Evolutionary conservation across 2,888 invertebrate genomes (phyloP), one percentile per base, ranked within the genome.

Genomic region (Itoplectis maculator): DNA sequence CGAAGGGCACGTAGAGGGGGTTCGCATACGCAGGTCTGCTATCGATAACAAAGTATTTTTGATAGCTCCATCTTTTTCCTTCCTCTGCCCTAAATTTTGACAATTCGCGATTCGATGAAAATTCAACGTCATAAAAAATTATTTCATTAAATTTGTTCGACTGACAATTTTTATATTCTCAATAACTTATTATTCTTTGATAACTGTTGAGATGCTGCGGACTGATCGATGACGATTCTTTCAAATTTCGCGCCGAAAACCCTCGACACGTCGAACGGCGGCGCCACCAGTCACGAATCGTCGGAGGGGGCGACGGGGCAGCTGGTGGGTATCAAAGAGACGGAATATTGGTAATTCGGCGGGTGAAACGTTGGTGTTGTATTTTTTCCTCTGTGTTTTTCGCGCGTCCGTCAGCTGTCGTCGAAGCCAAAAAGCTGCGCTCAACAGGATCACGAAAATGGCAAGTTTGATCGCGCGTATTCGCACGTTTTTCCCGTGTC

Each of bases 351-450:
- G 78, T 82, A 49, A 49, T 63, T 63, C 69, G 49, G 66, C 47
- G 61, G 61, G 42, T 51, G 59, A 40, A 56, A 54, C n/a, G n/a
- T n/a, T 47, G 59, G 78, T 70, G 82, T 82, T 65, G 56, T 74
- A 69, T 78, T 69, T 61, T 70, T 72, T 45, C 73, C 68, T 54
- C 66, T 65, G 63, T 78, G 74, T 82, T 78, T 74, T 79, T 79
- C 75, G 29, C 69, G 81, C 77, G 74, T 56, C 56, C 56, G 74
- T 82, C 82, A 82, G 82, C 79, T 82, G 81, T 78, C 82, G 74
- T 78, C 65, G 56, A 18, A 35, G 9, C 47, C 49, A 7, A 13
- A 54, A 54, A n/a, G 18, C 23, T 13, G 13, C 54, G 13, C 13
- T 23, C 54, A 54, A 54, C 54, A 54, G 13, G 13, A 56, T 69